Evolutionary conservation across 1,140 invertebrate species (phyloP).

Genomic region (Pygmarrhopalites habei): DNA sequence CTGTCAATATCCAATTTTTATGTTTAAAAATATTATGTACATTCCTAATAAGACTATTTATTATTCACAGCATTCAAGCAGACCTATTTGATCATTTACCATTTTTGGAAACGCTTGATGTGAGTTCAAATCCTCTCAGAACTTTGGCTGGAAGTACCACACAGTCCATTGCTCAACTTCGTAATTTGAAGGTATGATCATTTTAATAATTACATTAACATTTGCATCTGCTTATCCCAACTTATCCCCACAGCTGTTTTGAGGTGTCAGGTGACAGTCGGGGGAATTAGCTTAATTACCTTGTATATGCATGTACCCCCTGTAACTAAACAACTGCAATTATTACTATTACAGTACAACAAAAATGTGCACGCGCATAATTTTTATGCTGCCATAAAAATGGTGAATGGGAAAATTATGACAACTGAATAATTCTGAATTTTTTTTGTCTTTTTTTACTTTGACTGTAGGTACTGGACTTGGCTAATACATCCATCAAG

Average conservation of each 20-base stretch:
- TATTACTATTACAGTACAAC: too few relatives aligned
- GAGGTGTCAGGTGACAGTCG: too few relatives aligned
- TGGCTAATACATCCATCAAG: slow-evolving; percentile 14
- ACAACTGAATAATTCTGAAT: too few relatives aligned
- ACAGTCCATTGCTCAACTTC: slow-evolving; percentile 17
- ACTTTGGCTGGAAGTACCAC: slow-evolving; percentile 17
- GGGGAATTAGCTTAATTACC: too few relatives aligned
- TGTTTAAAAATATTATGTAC: background rate
- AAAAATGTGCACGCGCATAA: too few relatives aligned
- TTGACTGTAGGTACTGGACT: slow-evolving; percentile 10
- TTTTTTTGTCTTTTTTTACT: slow-evolving; percentile 3
- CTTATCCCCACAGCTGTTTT: too few relatives aligned
- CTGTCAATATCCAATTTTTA: background rate
- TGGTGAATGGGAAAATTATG: too few relatives aligned
- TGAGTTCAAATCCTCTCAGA: slow-evolving; percentile 33
- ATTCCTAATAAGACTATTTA: background rate
- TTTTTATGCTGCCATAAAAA: too few relatives aligned
- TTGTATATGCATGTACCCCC: too few relatives aligned
- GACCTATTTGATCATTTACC: slow-evolving; percentile 33
- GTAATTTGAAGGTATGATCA: slow-evolving; percentile 17
- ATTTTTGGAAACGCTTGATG: slow-evolving; percentile 24
- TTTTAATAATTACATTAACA: background rate
- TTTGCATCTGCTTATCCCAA: too few relatives aligned
- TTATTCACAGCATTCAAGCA: slow-evolving; percentile 16
- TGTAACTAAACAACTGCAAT: too few relatives aligned